Evolutionary conservation across 2,888 invertebrate species (phyloP).

Genomic region (Acheta domesticus): DNA sequence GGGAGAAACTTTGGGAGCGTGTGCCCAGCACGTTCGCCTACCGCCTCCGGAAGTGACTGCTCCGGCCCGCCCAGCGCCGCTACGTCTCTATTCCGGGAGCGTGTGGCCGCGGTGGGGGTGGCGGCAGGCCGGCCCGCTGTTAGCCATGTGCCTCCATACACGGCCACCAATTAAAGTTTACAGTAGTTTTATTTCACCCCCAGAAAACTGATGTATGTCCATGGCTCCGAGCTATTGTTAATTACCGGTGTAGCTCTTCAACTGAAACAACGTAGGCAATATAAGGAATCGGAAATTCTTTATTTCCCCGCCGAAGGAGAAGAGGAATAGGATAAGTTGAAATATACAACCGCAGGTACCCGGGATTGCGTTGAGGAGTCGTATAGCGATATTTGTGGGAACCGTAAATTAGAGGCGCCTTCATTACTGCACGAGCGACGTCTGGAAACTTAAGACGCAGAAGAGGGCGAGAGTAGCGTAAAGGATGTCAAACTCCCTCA

Average conservation of each 20-base stretch:
- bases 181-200: neutral
- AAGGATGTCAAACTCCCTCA: no score
- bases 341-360: neutral
- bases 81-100: conserved; percentile 9
- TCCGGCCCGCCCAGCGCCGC: neutral
- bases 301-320: neutral
- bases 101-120: neutral
- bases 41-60: no score
- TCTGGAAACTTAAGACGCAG: neutral
- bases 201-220: conserved; percentile 4
- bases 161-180: conserved; percentile 1
- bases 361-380: conserved; percentile 8
- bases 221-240: neutral
- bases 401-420: conserved; percentile 1
- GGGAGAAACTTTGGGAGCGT: no score
- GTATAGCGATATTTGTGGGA: conserved; percentile 10
- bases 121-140: neutral
- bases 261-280: conserved; percentile 3
- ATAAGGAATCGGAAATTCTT: neutral
- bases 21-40: no score
- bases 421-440: neutral
- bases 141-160: conserved; percentile 2
- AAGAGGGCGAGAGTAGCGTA: neutral
- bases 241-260: conserved; percentile 7
- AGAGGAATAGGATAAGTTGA: neutral